Evolutionary conservation across 2,113 vertebrate genomes (phyloP), one percentile per base, ranked within the genome.

Genomic region (Nothobranchius kuhntae): DNA sequence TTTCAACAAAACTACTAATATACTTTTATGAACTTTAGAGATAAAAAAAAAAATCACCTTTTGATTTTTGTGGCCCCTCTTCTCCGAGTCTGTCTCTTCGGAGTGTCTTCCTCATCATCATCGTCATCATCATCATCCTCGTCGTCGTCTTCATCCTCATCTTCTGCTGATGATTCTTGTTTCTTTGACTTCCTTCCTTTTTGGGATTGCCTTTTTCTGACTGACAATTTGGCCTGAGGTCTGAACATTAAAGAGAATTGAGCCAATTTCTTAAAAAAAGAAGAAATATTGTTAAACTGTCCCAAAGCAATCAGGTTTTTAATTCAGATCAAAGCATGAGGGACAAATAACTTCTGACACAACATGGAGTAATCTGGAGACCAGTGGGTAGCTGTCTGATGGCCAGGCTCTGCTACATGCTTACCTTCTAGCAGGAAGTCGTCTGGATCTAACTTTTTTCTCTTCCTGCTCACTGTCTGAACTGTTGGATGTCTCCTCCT

Each of bases 61-160:
- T 91, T 98, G 83, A 99, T 95, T 68, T 98, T 96, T 68, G 97
- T 97, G 57, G 95, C 96, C 0, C 95, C 95, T 80, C 96, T 91
- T 53, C 94, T 89, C 14, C 95, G 94, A 2, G 96, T 98, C 82
- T 98, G 98, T 83, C 98, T 95, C 84, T 99, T 99, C 13, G 97
- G 95, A 47, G 96, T 94, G 80, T 95, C 96, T 4, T 96, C 96
- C 0, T 96, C 97, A 0, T 95, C 94, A 0, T 95, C 95, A 0
- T 93, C 91, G 0, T 91, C 96, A 0, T 98, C n/a, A n/a, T n/a
- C n/a, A n/a, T n/a, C 95, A 0, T 97, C 96, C 0, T 98, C 95
- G 0, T 95, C 96, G 0, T 98, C 97, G 0, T 95, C 96, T 0
- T 98, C 97, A 0, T 92, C 91, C 0, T 93, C 91, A 0, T 95